Evolutionary conservation across 2,797 vertebrate species (phyloP).

Genomic region (Mallotus villosus): DNA sequence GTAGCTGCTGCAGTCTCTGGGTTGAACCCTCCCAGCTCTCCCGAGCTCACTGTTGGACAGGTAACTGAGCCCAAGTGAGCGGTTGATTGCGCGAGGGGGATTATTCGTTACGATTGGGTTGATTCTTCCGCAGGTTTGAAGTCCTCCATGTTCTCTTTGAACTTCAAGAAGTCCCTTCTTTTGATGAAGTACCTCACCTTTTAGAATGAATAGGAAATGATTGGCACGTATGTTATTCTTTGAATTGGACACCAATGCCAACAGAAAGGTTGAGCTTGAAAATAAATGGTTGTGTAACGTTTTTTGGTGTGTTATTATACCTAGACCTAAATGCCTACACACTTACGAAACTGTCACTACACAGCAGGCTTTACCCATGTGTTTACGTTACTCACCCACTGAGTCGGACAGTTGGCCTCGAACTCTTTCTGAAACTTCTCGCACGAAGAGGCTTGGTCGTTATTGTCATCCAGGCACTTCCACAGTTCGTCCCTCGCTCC

Average conservation of each 20-base stretch:
- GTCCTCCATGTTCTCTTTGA: constrained; percentile 85
- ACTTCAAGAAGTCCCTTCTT: constrained; percentile 93
- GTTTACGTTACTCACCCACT: constrained; percentile 79
- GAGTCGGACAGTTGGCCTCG: constrained; percentile 82
- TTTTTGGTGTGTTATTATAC: too few species aligned
- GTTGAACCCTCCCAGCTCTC: too few species aligned
- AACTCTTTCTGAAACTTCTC: constrained; percentile 74
- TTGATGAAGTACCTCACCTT: constrained; percentile 93
- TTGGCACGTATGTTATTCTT: too few species aligned
- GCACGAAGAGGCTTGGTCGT: constrained; percentile 71
- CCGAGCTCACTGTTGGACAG: neutral
- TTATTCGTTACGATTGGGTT: constrained; percentile 52
- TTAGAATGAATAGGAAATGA: neutral
- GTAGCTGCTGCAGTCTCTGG: too few species aligned
- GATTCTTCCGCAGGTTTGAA: constrained; percentile 73
- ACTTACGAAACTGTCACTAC: too few species aligned
- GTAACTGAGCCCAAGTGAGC: too few species aligned
- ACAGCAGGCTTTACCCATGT: neutral
- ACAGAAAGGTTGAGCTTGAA: too few species aligned
- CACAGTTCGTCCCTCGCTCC: constrained; percentile 84
- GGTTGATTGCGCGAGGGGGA: neutral
- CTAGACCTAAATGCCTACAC: too few species aligned
- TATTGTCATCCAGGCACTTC: constrained; percentile 84
- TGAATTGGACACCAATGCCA: too few species aligned
- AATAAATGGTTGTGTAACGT: too few species aligned